Conservation (phyloP, 2,888 invertebrate genomes). For the Agriopis leucophaearia region DNA sequence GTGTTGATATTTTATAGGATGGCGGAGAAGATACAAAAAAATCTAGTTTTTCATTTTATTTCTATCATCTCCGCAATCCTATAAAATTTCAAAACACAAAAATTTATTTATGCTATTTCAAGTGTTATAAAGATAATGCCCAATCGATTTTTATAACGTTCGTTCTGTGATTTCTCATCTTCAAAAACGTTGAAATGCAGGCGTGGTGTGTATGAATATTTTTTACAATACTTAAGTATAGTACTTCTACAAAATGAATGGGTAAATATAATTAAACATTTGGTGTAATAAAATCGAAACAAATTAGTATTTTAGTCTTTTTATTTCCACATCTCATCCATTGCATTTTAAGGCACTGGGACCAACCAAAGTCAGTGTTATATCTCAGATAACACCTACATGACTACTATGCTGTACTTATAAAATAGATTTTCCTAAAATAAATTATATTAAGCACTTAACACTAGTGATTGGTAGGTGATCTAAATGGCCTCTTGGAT, state of each 20-base stretch:
- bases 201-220: neutral
- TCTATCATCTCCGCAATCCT: too few relatives aligned
- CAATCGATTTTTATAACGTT: too few relatives aligned
- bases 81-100: too few relatives aligned
- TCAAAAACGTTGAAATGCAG: too few relatives aligned
- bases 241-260: neutral
- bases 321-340: constrained; percentile 59
- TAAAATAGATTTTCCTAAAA: constrained; percentile 73
- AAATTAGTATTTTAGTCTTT: constrained; percentile 42
- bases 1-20: too few relatives aligned
- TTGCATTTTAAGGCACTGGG: constrained; percentile 58
- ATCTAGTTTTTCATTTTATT: too few relatives aligned
- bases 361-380: constrained; percentile 55
- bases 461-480: constrained; percentile 80
- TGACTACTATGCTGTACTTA: constrained; percentile 71
- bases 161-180: too few relatives aligned
- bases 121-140: too few relatives aligned
- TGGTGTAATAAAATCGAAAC: constrained; percentile 24
- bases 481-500: constrained; percentile 88
- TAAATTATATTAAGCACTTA: constrained; percentile 72
- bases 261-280: constrained; percentile 12
- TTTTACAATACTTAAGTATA: constrained; percentile 3
- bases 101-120: too few relatives aligned
- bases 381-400: constrained; percentile 60
- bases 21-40: too few relatives aligned